phyloP scores from a whole-genome alignment of 2,888 invertebrate genomes.

The Mythimna lalbum region DNA sequence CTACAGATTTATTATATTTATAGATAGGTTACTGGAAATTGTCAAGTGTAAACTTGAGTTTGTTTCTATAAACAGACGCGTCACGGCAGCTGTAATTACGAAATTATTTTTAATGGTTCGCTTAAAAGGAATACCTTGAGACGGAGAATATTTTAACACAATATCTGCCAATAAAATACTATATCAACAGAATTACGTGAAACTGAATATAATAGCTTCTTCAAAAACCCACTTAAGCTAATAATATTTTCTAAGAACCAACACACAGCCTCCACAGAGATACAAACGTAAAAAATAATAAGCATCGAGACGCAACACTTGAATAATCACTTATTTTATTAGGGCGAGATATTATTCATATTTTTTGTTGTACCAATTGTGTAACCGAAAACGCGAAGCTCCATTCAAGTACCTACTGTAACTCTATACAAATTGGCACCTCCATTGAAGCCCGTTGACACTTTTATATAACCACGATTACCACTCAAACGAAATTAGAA shows the following conservation, averaged over 20 bases:
- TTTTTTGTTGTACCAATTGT: slow-evolving; percentile 80
- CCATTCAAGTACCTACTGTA: slow-evolving; percentile 77
- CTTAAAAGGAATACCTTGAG: neutral
- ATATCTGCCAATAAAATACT: slow-evolving; percentile 13
- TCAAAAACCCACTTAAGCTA: slow-evolving; percentile 62
- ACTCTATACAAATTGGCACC: slow-evolving; percentile 88
- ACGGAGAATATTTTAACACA: neutral
- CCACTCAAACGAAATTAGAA: slow-evolving; percentile 90
- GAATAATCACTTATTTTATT: slow-evolving; percentile 80
- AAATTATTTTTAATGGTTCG: neutral
- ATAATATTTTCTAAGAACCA: slow-evolving; percentile 63
- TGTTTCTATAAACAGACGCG: neutral
- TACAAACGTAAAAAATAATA: slow-evolving; percentile 47
- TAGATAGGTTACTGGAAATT: neutral
- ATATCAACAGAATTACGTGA: slow-evolving; percentile 16
- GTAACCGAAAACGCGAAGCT: slow-evolving; percentile 79
- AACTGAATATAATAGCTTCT: slow-evolving; percentile 49
- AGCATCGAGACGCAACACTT: slow-evolving; percentile 74
- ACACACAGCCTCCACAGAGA: slow-evolving; percentile 15
- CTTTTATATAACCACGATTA: slow-evolving; percentile 89
- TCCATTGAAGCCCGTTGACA: slow-evolving; percentile 86
- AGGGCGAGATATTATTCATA: slow-evolving; percentile 71
- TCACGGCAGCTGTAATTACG: neutral
- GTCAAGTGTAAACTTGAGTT: too few species aligned
- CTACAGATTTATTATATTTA: too few species aligned